Percentiles rank a stretch among this genome's conserved stretches.
Evolutionary conservation across 1,140 invertebrate genomes (phyloP).

Genomic region (Limonius californicus): DNA sequence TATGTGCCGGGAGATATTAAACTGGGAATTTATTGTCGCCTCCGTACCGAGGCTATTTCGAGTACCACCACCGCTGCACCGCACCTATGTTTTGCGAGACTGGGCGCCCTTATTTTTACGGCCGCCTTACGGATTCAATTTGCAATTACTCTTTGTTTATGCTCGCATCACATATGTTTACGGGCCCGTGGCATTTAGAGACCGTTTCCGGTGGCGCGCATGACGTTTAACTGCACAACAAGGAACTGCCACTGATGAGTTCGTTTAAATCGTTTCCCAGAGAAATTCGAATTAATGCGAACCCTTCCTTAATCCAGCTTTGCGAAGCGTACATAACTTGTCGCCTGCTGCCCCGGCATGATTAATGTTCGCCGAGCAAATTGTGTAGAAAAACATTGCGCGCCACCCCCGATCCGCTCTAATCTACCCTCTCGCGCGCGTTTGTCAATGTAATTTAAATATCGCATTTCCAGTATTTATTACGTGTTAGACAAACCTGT

Average conservation of each 20-base stretch:
- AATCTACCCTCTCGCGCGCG: conserved; percentile 19
- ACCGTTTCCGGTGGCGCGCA: not conserved
- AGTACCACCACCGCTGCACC: conserved; percentile 38
- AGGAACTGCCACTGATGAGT: conserved; percentile 2
- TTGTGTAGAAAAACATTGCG: conserved; percentile 48
- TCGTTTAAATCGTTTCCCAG: conserved; percentile 7
- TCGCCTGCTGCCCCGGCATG: conserved; percentile 35
- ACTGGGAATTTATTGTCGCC: conserved; percentile 41
- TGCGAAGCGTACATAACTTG: conserved; percentile 34
- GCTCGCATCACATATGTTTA: conserved; percentile 35
- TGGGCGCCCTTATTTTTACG: conserved; percentile 29
- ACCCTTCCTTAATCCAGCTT: conserved; percentile 12
- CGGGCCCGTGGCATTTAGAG: conserved; percentile 15
- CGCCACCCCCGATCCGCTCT: conserved; percentile 16
- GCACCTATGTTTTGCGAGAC: conserved; percentile 24
- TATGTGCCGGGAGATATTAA: conserved; percentile 45
- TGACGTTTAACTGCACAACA: not conserved
- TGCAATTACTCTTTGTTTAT: conserved; percentile 45
- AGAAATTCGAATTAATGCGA: conserved; percentile 15
- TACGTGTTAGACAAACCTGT: not conserved
- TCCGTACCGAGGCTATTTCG: conserved; percentile 21
- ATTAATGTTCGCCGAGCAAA: conserved; percentile 49
- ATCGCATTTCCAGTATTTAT: conserved; percentile 3
- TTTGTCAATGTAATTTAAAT: conserved; percentile 19
- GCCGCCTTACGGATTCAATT: conserved; percentile 27